Evolutionary conservation across 1,140 invertebrate genomes (phyloP).

Genomic region (Bombus difficillimus): DNA sequence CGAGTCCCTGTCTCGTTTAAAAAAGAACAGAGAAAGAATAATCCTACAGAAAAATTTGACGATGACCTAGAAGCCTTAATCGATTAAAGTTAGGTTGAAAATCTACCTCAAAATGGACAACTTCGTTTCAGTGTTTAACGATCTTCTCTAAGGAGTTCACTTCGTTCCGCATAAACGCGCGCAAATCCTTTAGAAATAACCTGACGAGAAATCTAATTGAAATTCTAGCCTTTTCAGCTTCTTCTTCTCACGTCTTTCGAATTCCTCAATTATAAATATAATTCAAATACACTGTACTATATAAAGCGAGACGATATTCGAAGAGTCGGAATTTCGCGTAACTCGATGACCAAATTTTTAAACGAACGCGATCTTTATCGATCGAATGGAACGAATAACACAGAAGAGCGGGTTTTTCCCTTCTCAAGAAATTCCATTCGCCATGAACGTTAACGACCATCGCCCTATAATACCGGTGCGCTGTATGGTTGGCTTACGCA

Average conservation of each 20-base stretch:
- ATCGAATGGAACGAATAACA: not conserved
- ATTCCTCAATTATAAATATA: too few relatives aligned
- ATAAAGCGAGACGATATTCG: too few relatives aligned
- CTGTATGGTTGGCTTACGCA: not conserved
- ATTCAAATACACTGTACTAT: too few relatives aligned
- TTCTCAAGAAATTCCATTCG: slow-evolving; percentile 14
- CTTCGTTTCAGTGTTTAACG: not conserved
- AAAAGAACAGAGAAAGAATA: not conserved
- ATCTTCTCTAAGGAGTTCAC: not conserved
- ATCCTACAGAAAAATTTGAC: not conserved
- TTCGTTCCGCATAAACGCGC: not conserved
- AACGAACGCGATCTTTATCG: not conserved
- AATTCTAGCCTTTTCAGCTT: too few relatives aligned
- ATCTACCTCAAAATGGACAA: not conserved
- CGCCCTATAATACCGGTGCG: not conserved
- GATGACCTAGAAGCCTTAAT: slow-evolving; percentile 6
- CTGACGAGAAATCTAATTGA: too few relatives aligned
- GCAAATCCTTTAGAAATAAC: too few relatives aligned
- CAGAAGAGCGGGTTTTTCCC: not conserved
- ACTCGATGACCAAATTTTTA: not conserved
- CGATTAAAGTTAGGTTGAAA: slow-evolving; percentile 10
- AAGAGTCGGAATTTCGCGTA: not conserved
- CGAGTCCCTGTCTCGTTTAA: too few relatives aligned
- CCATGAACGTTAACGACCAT: slow-evolving; percentile 1
- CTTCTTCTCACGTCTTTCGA: too few relatives aligned